Percentiles rank a stretch among this genome's conserved stretches.
phyloP scores from a whole-genome alignment of 92 coral and sea anemone species.

The Scolanthus callimorphus region DNA sequence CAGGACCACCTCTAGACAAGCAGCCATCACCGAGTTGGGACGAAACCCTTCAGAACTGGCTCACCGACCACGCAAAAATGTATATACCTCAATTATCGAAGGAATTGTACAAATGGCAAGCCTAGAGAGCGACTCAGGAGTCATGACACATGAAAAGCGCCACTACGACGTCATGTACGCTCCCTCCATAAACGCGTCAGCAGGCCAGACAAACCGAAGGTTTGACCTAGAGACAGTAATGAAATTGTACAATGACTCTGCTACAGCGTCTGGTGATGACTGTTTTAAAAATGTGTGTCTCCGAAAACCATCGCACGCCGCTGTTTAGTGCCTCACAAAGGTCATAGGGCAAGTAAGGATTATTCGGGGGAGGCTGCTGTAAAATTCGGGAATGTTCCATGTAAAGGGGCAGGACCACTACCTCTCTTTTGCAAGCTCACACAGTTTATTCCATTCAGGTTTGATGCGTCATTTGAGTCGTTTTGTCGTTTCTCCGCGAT shows the following conservation, averaged over 20 bases:
- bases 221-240: slow-evolving; percentile 1
- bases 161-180: slow-evolving; percentile 18
- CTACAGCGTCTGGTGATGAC: not conserved
- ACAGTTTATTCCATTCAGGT: slow-evolving; percentile 26
- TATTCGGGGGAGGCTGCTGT: slow-evolving; percentile 13
- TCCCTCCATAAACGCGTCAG: not conserved
- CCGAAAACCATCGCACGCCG: slow-evolving; percentile 4
- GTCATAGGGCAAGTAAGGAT: slow-evolving; percentile 9
- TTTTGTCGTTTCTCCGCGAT: slow-evolving; percentile 16
- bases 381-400: slow-evolving; percentile 25
- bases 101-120: slow-evolving; percentile 11
- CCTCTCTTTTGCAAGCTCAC: slow-evolving; percentile 31
- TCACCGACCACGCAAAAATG: slow-evolving; percentile 15
- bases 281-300: not conserved
- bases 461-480: not conserved
- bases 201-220: not conserved
- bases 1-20: not conserved
- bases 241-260: not conserved
- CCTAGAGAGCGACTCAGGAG: slow-evolving; percentile 10
- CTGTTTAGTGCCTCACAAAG: slow-evolving; percentile 24
- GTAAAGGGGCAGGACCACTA: slow-evolving; percentile 32
- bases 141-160: slow-evolving; percentile 16
- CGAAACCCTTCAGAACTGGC: too few relatives aligned
- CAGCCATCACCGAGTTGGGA: too few relatives aligned
- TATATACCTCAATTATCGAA: not conserved